Evolutionary conservation across 2,113 vertebrate species (phyloP).

Genomic region (Perca schrenkii): DNA sequence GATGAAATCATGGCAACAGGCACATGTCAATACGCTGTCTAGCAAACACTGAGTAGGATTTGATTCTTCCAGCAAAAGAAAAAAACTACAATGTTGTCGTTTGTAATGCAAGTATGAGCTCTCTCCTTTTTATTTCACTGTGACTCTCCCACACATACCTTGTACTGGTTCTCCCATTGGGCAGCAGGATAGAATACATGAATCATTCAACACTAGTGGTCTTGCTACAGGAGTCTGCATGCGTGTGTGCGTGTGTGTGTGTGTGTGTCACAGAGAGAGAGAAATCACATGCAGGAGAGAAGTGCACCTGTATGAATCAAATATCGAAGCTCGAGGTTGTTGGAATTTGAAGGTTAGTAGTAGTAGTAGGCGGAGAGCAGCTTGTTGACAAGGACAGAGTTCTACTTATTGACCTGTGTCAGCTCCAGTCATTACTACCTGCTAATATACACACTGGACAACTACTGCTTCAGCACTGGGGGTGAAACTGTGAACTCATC

Average conservation of each 20-base stretch:
- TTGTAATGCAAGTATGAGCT: neutral
- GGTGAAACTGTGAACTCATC: conserved; percentile 25
- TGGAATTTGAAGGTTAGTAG: conserved; percentile 14
- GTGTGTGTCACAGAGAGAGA: neutral
- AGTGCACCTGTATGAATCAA: conserved; percentile 1
- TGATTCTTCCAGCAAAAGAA: neutral
- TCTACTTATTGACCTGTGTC: conserved; percentile 43
- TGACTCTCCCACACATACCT: neutral
- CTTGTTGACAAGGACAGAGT: conserved; percentile 37
- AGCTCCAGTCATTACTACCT: conserved; percentile 4
- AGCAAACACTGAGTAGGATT: neutral
- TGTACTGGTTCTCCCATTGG: neutral
- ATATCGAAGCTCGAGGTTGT: neutral
- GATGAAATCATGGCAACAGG: conserved; percentile 68
- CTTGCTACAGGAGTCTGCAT: neutral
- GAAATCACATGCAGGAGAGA: neutral
- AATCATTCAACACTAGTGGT: conserved; percentile 31
- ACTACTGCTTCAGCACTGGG: neutral
- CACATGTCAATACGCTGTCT: conserved; percentile 38
- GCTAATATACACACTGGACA: neutral
- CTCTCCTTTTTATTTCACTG: neutral
- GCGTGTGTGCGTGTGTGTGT: neutral
- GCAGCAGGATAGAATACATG: neutral
- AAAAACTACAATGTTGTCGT: neutral
- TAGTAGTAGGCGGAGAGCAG: conserved; percentile 27